These are phyloP conservation scores for Leuciscus idus DNA, from an alignment of 2,113 vertebrate genomes.

Conservation along the genomic window DNA sequence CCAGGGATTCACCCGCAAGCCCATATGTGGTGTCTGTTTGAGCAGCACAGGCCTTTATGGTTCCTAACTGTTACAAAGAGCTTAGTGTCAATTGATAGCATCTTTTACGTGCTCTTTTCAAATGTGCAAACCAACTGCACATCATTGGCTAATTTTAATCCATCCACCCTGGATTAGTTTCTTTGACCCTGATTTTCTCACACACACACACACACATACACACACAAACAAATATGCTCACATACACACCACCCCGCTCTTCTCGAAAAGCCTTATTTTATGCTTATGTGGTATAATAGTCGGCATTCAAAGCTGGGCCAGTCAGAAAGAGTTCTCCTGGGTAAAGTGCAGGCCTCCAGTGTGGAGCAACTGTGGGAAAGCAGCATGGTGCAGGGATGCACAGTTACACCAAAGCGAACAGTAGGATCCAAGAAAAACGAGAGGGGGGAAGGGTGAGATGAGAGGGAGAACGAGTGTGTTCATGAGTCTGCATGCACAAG, in stretches of 20 bases:
- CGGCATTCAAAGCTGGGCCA: conserved; percentile 29
- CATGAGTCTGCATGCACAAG: neutral
- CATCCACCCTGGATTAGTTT: conserved; percentile 48
- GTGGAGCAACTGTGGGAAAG: conserved; percentile 45
- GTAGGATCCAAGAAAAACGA: conserved; percentile 27
- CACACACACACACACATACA: too few species aligned
- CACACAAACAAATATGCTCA: conserved; percentile 11
- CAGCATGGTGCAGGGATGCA: conserved; percentile 49
- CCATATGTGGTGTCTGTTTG: neutral
- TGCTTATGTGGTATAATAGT: conserved; percentile 51
- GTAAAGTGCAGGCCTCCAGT: conserved; percentile 43
- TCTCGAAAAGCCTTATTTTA: conserved; percentile 29
- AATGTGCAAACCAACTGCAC: neutral
- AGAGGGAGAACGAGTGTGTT: neutral
- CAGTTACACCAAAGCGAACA: conserved; percentile 9
- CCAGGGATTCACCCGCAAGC: conserved; percentile 18
- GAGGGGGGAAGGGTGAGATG: neutral
- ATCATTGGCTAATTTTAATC: conserved; percentile 54
- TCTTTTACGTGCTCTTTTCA: conserved; percentile 41
- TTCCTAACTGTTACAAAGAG: conserved; percentile 27
- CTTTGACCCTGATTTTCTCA: conserved; percentile 34
- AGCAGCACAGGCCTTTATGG: conserved; percentile 34
- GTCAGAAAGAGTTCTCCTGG: conserved; percentile 27
- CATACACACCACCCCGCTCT: conserved; percentile 37
- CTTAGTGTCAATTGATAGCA: conserved; percentile 40